Conservation (phyloP, 30 jellyfish, hydroid and myxozoan genomes). For the Sanderia malayensis region DNA sequence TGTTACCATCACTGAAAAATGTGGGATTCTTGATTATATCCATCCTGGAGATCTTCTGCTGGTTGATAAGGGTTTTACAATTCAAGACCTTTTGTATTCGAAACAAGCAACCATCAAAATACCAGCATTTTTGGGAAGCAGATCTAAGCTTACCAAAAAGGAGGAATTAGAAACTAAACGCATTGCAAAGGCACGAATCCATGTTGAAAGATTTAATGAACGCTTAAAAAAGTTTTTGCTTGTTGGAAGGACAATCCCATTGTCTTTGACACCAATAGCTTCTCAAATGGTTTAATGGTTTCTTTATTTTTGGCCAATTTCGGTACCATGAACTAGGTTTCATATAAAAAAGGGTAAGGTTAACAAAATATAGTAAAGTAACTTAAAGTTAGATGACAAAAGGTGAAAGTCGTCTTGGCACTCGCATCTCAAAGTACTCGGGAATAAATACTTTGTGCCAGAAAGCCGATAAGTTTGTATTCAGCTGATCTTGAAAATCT, state of each 20-base stretch:
- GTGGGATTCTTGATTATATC: conserved; percentile 71
- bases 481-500: conserved; percentile 15
- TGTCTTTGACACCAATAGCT: conserved; percentile 58
- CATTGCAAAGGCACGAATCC: conserved; percentile 89
- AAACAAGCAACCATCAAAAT: conserved; percentile 78
- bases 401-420: conserved; percentile 63
- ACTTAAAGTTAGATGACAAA: conserved; percentile 6
- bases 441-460: conserved; percentile 73
- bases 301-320: no score
- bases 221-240: conserved; percentile 66
- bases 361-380: not conserved
- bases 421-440: conserved; percentile 61
- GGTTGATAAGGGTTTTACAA: conserved; percentile 81
- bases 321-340: no score
- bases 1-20: conserved; percentile 35
- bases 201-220: conserved; percentile 80
- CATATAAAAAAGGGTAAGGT: no score
- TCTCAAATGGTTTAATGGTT: conserved; percentile 80
- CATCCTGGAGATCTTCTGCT: conserved; percentile 65
- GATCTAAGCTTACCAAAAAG: conserved; percentile 53
- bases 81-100: conserved; percentile 59
- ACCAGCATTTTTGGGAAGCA: conserved; percentile 76
- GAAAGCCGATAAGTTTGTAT: conserved; percentile 15
- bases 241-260: conserved; percentile 64
- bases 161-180: conserved; percentile 54